Percentiles rank a stretch among this genome's conserved stretches.
Conservation (phyloP, 2,797 vertebrate genomes). For the Varecia variegata region DNA sequence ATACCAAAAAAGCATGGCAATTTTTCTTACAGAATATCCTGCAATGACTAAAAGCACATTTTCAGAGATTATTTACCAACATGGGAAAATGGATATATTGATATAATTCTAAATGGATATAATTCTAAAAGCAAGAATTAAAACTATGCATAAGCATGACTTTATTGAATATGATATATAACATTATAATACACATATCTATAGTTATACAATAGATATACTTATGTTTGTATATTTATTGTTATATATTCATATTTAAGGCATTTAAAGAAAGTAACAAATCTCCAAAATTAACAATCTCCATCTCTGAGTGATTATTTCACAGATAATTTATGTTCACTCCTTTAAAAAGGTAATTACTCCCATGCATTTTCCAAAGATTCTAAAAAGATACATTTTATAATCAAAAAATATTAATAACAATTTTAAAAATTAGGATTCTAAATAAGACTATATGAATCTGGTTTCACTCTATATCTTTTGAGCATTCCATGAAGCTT, state of each 20-base stretch:
- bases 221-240: not conserved
- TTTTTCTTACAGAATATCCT: not conserved
- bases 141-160: not conserved
- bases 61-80: not conserved
- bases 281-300: too few species aligned
- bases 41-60: not conserved
- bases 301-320: not conserved
- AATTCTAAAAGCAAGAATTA: not conserved
- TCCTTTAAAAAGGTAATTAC: not conserved
- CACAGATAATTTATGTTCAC: not conserved
- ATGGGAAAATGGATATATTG: not conserved
- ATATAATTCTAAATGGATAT: too few species aligned
- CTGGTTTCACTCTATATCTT: not conserved
- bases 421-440: not conserved
- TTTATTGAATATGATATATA: not conserved
- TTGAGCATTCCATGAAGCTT: not conserved
- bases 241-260: not conserved
- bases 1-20: not conserved
- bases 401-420: not conserved
- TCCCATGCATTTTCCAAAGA: not conserved
- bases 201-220: not conserved
- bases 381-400: not conserved
- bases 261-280: too few species aligned
- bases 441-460: not conserved
- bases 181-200: not conserved